Conservation (phyloP, 2,888 invertebrate species). For the Digitonthophagus gazella region DNA sequence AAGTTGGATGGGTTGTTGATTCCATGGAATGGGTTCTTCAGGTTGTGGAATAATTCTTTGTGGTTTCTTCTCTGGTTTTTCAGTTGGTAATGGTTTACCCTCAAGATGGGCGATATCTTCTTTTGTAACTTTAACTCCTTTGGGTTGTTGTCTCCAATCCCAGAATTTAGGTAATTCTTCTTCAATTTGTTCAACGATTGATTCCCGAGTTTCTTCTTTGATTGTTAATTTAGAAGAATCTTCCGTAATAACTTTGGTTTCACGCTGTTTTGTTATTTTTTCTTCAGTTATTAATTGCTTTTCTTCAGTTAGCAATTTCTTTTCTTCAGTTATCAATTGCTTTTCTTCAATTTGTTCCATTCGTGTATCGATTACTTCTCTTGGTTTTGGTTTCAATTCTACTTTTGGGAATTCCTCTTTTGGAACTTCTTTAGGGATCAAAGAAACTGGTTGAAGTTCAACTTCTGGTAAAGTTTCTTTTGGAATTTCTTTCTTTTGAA, state of each 20-base stretch:
- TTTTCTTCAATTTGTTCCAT: slow-evolving; percentile 9
- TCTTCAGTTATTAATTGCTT: neutral
- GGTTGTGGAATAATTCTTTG: slow-evolving; percentile 28
- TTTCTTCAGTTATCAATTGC: slow-evolving; percentile 14
- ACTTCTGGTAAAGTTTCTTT: slow-evolving; percentile 34
- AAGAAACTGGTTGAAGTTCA: slow-evolving; percentile 36
- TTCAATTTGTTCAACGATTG: slow-evolving; percentile 20
- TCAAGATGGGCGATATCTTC: slow-evolving; percentile 20
- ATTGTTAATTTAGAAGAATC: slow-evolving; percentile 38
- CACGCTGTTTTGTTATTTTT: slow-evolving; percentile 9
- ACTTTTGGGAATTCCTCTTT: slow-evolving; percentile 1
- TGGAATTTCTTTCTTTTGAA: slow-evolving; percentile 32
- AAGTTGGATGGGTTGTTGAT: slow-evolving; percentile 60
- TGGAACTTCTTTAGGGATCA: slow-evolving; percentile 23
- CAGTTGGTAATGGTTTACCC: slow-evolving; percentile 24
- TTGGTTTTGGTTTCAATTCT: slow-evolving; percentile 22
- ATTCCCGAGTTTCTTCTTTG: slow-evolving; percentile 26
- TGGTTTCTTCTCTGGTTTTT: neutral
- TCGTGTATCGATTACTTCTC: neutral
- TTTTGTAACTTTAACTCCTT: slow-evolving; percentile 18
- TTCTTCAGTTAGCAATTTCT: slow-evolving; percentile 22
- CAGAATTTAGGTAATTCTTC: slow-evolving; percentile 24
- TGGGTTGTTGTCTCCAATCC: slow-evolving; percentile 29
- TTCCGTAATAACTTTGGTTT: slow-evolving; percentile 31
- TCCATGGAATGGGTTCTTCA: slow-evolving; percentile 55